Evolutionary conservation across 1,140 invertebrate genomes (phyloP).

Genomic region (Neodiprion virginianus): DNA sequence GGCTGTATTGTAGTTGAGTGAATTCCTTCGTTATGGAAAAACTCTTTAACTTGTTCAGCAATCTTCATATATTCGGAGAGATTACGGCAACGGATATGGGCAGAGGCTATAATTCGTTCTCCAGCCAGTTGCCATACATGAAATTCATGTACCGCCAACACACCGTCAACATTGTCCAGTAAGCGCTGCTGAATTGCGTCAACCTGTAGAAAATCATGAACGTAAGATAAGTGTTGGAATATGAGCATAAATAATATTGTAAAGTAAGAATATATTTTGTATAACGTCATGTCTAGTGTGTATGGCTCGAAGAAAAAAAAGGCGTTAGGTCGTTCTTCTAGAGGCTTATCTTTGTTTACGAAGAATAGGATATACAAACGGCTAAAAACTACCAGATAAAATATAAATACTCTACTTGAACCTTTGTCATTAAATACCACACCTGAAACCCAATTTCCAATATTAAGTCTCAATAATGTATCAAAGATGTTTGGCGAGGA

Average conservation of each 20-base stretch:
- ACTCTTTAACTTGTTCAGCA: constrained; percentile 93
- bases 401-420: too few relatives aligned
- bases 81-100: constrained; percentile 89
- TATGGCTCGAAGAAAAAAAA: too few relatives aligned
- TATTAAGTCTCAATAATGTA: background rate
- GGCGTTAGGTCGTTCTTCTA: too few relatives aligned
- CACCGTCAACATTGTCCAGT: constrained; percentile 87
- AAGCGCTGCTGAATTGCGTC: constrained; percentile 86
- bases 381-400: too few relatives aligned
- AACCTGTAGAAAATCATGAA: constrained; percentile 62
- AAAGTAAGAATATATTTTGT: too few relatives aligned
- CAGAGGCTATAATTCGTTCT: constrained; percentile 91
- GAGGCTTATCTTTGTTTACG: too few relatives aligned
- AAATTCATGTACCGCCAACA: constrained; percentile 92
- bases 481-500: background rate
- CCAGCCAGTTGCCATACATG: constrained; percentile 94
- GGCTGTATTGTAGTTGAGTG: constrained; percentile 94
- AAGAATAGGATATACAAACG: too few relatives aligned
- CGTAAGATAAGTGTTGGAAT: constrained; percentile 11
- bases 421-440: too few relatives aligned
- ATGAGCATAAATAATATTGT: background rate
- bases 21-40: constrained; percentile 93
- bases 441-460: too few relatives aligned
- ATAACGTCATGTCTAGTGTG: too few relatives aligned
- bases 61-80: constrained; percentile 91